Conservation (phyloP, 2,113 vertebrate genomes). For the Apodemus speciosus region DNA sequence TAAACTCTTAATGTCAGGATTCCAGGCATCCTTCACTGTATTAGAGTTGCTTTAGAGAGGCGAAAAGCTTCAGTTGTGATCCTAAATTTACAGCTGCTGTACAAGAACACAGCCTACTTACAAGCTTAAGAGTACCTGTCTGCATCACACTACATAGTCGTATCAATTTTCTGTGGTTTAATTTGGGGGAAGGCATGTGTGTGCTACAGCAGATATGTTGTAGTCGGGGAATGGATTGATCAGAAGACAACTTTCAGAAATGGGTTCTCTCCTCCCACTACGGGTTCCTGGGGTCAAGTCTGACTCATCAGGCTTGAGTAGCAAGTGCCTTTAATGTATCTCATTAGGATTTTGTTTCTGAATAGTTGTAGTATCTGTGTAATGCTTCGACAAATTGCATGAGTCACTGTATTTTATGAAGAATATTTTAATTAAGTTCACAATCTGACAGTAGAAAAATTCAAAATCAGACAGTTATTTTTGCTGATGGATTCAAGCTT, state of each 20-base stretch:
- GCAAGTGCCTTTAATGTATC: too few species aligned
- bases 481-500: background rate
- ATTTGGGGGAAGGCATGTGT: background rate
- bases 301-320: background rate
- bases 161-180: background rate
- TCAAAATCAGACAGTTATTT: background rate
- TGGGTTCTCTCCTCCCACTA: background rate
- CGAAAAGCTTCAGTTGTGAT: background rate
- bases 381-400: too few species aligned
- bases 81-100: background rate
- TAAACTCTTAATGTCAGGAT: background rate
- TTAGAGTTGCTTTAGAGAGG: background rate
- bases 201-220: background rate
- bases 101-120: background rate
- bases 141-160: background rate
- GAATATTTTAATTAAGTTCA: background rate
- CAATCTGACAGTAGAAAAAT: background rate
- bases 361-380: background rate
- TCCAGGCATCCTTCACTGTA: constrained; percentile 7
- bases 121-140: background rate
- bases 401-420: background rate
- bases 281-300: background rate
- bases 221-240: background rate
- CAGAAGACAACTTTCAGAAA: background rate
- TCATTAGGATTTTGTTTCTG: background rate